Evolutionary conservation across 1,140 invertebrate species (phyloP), one percentile per base, ranked within the genome.

Genomic region (Oryzaephilus surinamensis): DNA sequence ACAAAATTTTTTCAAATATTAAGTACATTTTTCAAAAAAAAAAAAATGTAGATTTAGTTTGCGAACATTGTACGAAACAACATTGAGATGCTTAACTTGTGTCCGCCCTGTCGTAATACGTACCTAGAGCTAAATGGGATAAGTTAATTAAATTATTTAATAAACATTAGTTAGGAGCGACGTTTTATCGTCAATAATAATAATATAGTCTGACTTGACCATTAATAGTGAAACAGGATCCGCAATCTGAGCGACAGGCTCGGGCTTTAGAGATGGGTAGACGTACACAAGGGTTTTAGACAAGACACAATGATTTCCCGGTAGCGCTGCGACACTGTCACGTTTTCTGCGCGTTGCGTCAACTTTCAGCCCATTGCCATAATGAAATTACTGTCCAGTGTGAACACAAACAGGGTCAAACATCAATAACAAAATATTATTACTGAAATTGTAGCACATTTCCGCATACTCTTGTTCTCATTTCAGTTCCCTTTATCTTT

Each of bases 261-360:
- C 48, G 49, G 50, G 50, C 43, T 52, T 55, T 36, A 38, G 53
- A 53, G 48, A 46, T 48, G 67, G 73, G 71, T 72, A 76, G 74
- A 73, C 71, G 76, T 74, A 77, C 75, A 77, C 72, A 66, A 73
- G 72, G 73, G 60, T 64, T 68, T 67, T 70, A 76, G 72, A 76
- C 73, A 73, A 76, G 73, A 77, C 75, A 77, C 73, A 76, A 54
- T 37, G 37, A 35, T 34, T 17, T 21, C 21, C 38, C 28, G 30
- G 21, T 32, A 7, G 16, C 23, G 16, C 6, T 12, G 16, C 29
- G 11, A 13, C 19, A 15, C 20, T 12, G n/a, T 18, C 15, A 24
- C 23, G 23, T 24, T 24, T 24, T 11, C 23, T n/a, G n/a, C n/a
- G n/a, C n/a, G n/a, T n/a, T n/a, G n/a, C n/a, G n/a, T n/a, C n/a